Evolutionary conservation across 2,113 vertebrate species (phyloP).

Genomic region (Heterotilapia buettikoferi): DNA sequence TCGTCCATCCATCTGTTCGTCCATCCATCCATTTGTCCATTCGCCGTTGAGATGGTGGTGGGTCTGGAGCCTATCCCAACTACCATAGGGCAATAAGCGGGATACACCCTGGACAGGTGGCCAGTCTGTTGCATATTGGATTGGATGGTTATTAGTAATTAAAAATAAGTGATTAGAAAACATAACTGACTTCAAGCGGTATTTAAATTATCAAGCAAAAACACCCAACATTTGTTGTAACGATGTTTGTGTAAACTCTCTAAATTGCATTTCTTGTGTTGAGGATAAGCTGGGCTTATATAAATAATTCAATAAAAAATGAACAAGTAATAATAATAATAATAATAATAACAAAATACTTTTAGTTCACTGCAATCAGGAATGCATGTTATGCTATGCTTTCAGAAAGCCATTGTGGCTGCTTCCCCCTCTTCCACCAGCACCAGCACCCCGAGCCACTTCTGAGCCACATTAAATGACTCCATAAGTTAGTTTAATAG

Average conservation of each 20-base stretch:
- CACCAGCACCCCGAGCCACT: not conserved
- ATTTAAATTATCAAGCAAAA: not conserved
- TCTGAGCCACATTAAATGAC: not conserved
- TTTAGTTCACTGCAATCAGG: not conserved
- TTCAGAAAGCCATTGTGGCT: not conserved
- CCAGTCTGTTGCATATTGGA: not conserved
- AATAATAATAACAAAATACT: not conserved
- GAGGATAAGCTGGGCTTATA: not conserved
- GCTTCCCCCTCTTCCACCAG: not conserved
- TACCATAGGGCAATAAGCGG: not conserved
- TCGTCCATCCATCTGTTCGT: accelerated
- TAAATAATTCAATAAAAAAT: not conserved
- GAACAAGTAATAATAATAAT: not conserved
- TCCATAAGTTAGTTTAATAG: not conserved
- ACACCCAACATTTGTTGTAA: not conserved
- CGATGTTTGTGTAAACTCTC: not conserved
- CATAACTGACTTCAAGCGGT: not conserved
- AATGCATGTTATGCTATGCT: not conserved
- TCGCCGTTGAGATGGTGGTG: accelerated
- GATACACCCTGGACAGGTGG: not conserved
- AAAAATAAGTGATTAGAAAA: not conserved
- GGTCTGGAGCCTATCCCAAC: not conserved
- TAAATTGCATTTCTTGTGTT: not conserved
- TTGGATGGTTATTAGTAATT: not conserved
- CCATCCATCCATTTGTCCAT: not conserved